phyloP scores from a whole-genome alignment of 2,113 vertebrate genomes.

The Takifugu bimaculatus region DNA sequence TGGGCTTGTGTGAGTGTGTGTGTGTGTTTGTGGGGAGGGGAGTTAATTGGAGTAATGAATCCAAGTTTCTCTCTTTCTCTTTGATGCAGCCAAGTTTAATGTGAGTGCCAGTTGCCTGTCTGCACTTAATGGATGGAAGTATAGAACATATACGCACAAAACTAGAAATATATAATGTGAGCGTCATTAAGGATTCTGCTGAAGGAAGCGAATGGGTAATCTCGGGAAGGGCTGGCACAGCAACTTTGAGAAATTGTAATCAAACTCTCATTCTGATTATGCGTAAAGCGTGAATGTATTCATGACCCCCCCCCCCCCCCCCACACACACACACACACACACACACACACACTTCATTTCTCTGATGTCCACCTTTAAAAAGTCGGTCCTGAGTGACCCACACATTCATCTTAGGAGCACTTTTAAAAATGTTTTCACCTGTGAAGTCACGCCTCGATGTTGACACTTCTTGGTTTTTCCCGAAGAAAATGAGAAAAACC shows the following conservation, averaged over 20 bases:
- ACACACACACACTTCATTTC: neutral
- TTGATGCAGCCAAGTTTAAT: slow-evolving; percentile 1
- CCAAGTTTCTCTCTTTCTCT: neutral
- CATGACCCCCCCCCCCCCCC: neutral
- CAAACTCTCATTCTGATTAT: slow-evolving; percentile 15
- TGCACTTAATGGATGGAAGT: slow-evolving; percentile 14
- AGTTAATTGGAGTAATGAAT: slow-evolving; percentile 24
- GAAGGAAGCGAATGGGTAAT: neutral
- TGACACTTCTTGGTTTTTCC: no score
- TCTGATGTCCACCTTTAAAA: slow-evolving; percentile 17
- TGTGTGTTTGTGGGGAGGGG: neutral
- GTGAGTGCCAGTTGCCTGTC: slow-evolving; percentile 6
- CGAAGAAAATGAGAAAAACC: no score
- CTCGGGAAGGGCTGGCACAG: slow-evolving; percentile 1
- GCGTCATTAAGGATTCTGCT: slow-evolving; percentile 10
- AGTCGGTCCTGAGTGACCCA: slow-evolving; percentile 11
- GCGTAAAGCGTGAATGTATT: slow-evolving; percentile 1
- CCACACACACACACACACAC: no score
- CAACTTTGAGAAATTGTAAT: slow-evolving; percentile 23
- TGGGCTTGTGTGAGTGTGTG: neutral
- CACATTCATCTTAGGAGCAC: neutral
- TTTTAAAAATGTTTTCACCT: no score
- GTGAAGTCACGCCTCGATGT: no score
- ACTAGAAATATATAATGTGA: slow-evolving; percentile 12
- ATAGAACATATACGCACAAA: slow-evolving; percentile 5